Conservation (phyloP, 2,888 invertebrate species). For the Andrena fulva region DNA sequence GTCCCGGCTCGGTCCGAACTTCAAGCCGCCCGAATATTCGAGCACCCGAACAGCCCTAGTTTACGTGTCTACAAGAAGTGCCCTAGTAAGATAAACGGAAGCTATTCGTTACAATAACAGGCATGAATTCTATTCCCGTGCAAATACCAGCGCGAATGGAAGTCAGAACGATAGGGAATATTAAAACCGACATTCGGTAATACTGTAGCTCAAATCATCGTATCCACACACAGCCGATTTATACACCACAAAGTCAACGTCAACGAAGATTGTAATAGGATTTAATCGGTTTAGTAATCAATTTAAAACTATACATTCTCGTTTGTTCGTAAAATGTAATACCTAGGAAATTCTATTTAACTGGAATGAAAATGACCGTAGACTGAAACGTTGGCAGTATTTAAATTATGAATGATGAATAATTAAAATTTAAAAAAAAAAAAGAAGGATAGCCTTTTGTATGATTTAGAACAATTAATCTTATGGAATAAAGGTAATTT, state of each 20-base stretch:
- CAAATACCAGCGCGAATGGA: constrained; percentile 13
- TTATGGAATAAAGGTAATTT: background rate
- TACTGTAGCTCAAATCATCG: background rate
- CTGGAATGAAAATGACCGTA: constrained; percentile 18
- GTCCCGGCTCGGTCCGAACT: no score
- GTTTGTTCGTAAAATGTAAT: constrained; percentile 39
- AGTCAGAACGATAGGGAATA: background rate
- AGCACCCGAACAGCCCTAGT: no score
- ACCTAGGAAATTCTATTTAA: constrained; percentile 29
- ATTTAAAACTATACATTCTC: constrained; percentile 25
- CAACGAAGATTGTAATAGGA: constrained; percentile 42
- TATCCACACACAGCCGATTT: constrained; percentile 38
- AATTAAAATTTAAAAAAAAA: constrained; percentile 13
- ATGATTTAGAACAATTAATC: constrained; percentile 2
- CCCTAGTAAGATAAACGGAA: constrained; percentile 39
- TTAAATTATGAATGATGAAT: constrained; percentile 36
- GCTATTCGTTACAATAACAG: background rate
- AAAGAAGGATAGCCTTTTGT: background rate
- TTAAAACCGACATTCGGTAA: constrained; percentile 21
- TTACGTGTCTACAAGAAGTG: constrained; percentile 36
- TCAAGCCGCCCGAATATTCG: no score
- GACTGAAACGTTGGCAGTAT: constrained; percentile 58
- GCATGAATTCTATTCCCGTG: constrained; percentile 6
- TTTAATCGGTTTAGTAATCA: constrained; percentile 23
- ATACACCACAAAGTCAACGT: constrained; percentile 6